Base-by-base conservation (phyloP, 1,140 invertebrate genomes). In the Andricus grossulariae region DNA sequence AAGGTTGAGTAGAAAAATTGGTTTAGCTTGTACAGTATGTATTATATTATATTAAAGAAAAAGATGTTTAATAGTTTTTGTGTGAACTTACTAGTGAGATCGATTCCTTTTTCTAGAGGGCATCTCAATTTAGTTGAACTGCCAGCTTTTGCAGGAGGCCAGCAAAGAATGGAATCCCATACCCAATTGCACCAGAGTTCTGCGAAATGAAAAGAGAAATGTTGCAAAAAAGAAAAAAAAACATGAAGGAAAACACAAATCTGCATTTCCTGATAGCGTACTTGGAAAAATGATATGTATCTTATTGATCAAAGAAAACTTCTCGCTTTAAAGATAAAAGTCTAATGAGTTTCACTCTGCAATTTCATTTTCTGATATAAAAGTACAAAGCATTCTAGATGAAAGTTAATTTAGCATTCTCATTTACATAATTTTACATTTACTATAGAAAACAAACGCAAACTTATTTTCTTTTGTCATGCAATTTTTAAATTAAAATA, bases 91-190 rank as follows among this genome's bases (percentile, higher is more conserved):
- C 96, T 96, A 77, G 93, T 93, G 15, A 93, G 92, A 84, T 96
- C 94, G 71, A 95, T 92, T 60, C 95, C 95, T 77, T 94, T 94
- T 52, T 92, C 92, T 11, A 92, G 89, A 1, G 96, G 96, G 89
- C 96, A 97, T 82, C 92, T 92, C 83, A 95, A 93, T 51, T 89
- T 93, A 12, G 93, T 92, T 2, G 92, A 91, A 1, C 92, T 92
- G 3, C 93, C 94, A 5, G 94, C 93, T 77, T 91, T 92, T 10
- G 95, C 95, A 1, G 95, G 93, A 10, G 95, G 95, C 96, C 96
- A 97, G 85, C 96, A 97, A 4, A 95, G 91, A 72, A 95, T 92
- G 11, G 91, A 92, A 88, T 97, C 95, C 93, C 93, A 96, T 8
- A 93, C 94, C 83, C 94, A 93, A 78, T 93, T 93, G 88, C 95